phyloP scores from a whole-genome alignment of 1,140 invertebrate genomes.

The Pseudobourletiella spinata region DNA sequence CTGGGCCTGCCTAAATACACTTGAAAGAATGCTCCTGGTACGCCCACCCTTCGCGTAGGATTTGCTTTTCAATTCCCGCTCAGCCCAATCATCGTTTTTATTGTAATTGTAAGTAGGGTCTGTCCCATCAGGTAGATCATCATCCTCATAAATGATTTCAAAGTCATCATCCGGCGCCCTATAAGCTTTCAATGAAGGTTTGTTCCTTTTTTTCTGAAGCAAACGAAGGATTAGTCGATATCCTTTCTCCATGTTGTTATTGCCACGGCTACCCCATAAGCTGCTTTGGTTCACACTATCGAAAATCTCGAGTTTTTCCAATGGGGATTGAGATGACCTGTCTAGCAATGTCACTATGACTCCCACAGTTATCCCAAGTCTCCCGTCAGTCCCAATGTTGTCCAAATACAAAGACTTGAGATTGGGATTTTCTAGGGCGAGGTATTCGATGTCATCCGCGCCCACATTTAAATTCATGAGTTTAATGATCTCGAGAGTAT shows the following conservation, averaged over 20 bases:
- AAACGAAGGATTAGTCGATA: neutral
- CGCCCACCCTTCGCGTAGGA: neutral
- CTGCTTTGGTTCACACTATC: neutral
- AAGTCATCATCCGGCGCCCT: neutral
- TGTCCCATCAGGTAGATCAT: neutral
- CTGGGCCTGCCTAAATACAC: too few relatives aligned
- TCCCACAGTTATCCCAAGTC: neutral
- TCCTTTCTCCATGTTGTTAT: neutral
- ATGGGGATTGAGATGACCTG: neutral
- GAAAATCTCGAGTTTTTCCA: neutral
- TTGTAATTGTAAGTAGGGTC: too few relatives aligned
- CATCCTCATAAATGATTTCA: conserved; percentile 5
- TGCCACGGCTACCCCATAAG: neutral
- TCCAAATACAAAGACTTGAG: neutral
- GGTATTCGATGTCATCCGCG: neutral
- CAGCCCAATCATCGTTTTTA: neutral
- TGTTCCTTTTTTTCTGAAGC: neutral
- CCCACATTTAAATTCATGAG: conserved; percentile 1
- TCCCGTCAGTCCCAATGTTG: neutral
- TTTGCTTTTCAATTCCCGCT: neutral
- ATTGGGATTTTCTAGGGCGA: neutral
- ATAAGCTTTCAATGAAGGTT: conserved; percentile 6
- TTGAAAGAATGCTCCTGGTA: neutral
- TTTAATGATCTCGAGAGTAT: neutral
- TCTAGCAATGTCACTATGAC: neutral